Percentiles rank a stretch among this genome's conserved stretches.
Evolutionary conservation across 2,797 vertebrate species (phyloP).

Genomic region (Cirrhinus mrigala): DNA sequence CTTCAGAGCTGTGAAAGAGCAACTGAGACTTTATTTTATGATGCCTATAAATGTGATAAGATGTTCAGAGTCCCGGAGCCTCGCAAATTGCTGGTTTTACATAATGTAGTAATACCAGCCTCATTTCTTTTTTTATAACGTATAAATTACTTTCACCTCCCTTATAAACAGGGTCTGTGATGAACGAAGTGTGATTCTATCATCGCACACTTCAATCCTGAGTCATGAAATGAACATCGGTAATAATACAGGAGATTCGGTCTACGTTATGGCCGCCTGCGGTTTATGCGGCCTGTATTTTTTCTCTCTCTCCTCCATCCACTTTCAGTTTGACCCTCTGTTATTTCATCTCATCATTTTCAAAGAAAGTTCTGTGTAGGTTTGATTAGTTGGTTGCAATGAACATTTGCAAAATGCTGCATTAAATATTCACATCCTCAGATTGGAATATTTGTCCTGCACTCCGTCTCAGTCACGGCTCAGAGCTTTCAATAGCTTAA

Average conservation of each 20-base stretch:
- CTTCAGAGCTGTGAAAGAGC: background rate
- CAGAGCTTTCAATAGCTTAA: constrained; percentile 46
- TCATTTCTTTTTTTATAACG: constrained; percentile 3
- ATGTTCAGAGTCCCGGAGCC: background rate
- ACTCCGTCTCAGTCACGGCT: constrained; percentile 62
- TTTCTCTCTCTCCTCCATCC: constrained; percentile 10
- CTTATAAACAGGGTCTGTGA: constrained; percentile 16
- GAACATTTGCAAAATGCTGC: constrained; percentile 57
- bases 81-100: constrained; percentile 2
- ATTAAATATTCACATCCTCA: constrained; percentile 69
- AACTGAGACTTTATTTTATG: constrained; percentile 5
- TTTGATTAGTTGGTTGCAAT: constrained; percentile 51
- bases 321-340: background rate
- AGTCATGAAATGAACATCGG: constrained; percentile 55
- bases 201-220: background rate
- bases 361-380: constrained; percentile 60
- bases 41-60: constrained; percentile 8
- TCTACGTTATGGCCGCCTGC: constrained; percentile 28
- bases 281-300: constrained; percentile 51
- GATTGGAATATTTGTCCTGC: constrained; percentile 60
- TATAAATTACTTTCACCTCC: constrained; percentile 28
- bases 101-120: constrained; percentile 20
- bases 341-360: constrained; percentile 30
- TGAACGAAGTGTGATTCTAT: constrained; percentile 12
- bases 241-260: constrained; percentile 47